These are phyloP conservation scores for Setophaga coronata DNA, from an alignment of 2,113 vertebrate species.

Conservation along the genomic window DNA sequence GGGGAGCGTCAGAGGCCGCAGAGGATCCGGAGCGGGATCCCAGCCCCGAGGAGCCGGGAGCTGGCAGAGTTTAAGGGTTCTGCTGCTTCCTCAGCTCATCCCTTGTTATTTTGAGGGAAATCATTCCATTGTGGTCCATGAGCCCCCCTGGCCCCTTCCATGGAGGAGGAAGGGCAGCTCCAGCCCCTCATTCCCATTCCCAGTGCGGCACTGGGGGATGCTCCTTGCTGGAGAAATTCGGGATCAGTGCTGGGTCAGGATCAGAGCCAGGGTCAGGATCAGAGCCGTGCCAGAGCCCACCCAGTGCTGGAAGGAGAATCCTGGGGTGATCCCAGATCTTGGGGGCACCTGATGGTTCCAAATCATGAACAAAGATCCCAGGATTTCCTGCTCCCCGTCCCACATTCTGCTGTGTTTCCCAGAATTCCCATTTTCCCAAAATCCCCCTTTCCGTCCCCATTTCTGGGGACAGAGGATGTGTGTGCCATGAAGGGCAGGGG, in stretches of 20 bases:
- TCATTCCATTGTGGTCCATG: fast-evolving
- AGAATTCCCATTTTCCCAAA: background rate
- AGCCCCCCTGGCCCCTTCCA: background rate
- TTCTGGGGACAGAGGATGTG: fast-evolving
- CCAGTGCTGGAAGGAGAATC: background rate
- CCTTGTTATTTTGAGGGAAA: background rate
- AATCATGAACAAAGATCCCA: background rate
- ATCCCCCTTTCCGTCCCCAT: background rate
- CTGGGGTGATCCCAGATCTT: background rate
- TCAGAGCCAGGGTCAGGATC: fast-evolving
- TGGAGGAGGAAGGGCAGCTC: background rate
- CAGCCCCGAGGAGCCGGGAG: fast-evolving
- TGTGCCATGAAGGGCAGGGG: background rate
- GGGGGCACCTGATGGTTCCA: background rate
- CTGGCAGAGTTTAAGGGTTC: fast-evolving
- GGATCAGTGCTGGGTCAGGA: background rate
- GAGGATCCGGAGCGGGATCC: background rate
- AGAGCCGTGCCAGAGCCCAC: background rate
- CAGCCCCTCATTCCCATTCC: background rate
- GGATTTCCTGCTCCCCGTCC: background rate
- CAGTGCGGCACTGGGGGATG: fast-evolving
- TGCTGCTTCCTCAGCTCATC: background rate
- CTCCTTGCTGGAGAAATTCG: background rate
- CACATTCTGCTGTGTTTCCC: background rate
- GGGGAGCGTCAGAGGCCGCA: background rate